Base-by-base conservation (phyloP, 2,113 vertebrate species). In the Pithys albifrons region DNA sequence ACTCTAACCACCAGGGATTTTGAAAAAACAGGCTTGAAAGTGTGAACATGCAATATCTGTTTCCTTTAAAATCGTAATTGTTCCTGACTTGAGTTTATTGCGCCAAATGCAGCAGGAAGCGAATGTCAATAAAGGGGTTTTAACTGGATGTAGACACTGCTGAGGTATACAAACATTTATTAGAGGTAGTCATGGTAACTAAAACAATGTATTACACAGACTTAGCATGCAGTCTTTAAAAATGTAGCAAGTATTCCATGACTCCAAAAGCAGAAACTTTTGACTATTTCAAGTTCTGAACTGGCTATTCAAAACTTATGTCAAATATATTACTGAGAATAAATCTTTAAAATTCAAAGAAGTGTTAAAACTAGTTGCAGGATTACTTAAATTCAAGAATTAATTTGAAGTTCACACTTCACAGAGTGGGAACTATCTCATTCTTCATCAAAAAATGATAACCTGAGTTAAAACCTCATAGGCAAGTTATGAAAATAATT, bases 111-210 rank as follows among this genome's bases (percentile, higher is more conserved):
- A 89, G 54, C 89, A 91, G 93, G 93, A 96, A 89, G 72, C 3
- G 19, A 96, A 83, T 72, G 80, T 91, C 70, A 91, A 48, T 94
- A 95, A 94, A 66, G 35, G 33, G n/a, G 41, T 95, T 96, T 96
- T 90, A 91, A 79, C 72, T 96, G 94, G 66, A 91, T 84, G 70
- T 95, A 91, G 91, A 86, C 72, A 67, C 58, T 94, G 73, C 58
- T 82, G 76, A 91, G 83, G 71, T 76, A 88, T 65, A 90, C 41
- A 96, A 94, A 96, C 45, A 95, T 97, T 95, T 95, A 93, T 96
- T 96, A 92, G 85, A 90, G 19, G 87, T 94, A 96, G 83, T 35
- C 92, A 95, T 97, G 89, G 96, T 74, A 97, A 97, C 96, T 82
- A 86, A 69, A 81, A 96, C 83, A 94, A 95, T 96, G 92, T 78